These are phyloP conservation scores for Parascotia fuliginaria DNA, from an alignment of 2,888 invertebrate species.

Conservation along the genomic window DNA sequence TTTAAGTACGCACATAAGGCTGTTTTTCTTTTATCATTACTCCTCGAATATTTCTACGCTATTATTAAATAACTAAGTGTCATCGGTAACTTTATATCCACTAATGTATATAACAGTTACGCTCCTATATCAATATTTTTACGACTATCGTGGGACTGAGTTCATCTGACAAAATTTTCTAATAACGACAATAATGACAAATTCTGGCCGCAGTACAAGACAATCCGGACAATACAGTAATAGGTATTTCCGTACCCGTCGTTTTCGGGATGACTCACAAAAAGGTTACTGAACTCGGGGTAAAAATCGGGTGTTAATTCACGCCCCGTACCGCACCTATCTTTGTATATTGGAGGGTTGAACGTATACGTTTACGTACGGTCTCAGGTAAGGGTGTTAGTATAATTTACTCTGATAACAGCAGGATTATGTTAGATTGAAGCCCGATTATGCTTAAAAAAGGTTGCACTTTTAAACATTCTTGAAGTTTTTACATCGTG, in stretches of 20 bases:
- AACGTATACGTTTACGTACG: conserved; percentile 25
- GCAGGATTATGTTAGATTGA: conserved; percentile 17
- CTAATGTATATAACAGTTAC: background rate
- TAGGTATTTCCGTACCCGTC: conserved; percentile 36
- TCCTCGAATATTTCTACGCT: background rate
- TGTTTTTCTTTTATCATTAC: background rate
- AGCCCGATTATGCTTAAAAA: conserved; percentile 10
- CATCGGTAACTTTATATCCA: background rate
- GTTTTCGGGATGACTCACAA: conserved; percentile 52
- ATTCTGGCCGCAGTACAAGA: conserved; percentile 6
- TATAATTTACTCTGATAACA: conserved; percentile 23
- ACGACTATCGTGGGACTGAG: background rate
- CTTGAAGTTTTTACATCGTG: conserved; percentile 8
- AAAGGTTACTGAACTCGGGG: conserved; percentile 53
- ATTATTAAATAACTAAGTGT: background rate
- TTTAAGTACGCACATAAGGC: no score
- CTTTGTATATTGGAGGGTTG: conserved; percentile 30
- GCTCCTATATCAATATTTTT: background rate
- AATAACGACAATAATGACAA: conserved; percentile 1
- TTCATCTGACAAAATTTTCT: background rate
- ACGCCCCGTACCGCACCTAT: conserved; percentile 40
- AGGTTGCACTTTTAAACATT: conserved; percentile 17
- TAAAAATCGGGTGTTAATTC: conserved; percentile 39
- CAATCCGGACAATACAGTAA: conserved; percentile 25
- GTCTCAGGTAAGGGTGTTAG: conserved; percentile 40